phyloP scores from a whole-genome alignment of 1,140 invertebrate species.

The Chrysopa pallens region DNA sequence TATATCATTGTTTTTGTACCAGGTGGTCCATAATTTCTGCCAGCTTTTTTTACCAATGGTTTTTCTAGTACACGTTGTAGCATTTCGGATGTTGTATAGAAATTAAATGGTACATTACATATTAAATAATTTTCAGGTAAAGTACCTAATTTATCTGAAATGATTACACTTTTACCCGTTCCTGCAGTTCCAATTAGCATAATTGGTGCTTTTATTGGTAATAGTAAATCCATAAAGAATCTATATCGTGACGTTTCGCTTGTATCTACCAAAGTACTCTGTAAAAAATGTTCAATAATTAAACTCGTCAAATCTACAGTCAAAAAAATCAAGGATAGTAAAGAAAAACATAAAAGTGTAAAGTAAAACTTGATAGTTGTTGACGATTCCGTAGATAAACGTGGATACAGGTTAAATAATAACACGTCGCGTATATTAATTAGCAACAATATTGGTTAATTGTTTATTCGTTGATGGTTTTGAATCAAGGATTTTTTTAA shows the following conservation, averaged over 20 bases:
- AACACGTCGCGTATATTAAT: too few relatives aligned
- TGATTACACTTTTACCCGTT: conserved; percentile 71
- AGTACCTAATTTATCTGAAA: conserved; percentile 62
- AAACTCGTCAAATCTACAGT: too few relatives aligned
- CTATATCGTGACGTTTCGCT: conserved; percentile 75
- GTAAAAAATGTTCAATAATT: conserved; percentile 7
- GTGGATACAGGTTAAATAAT: too few relatives aligned
- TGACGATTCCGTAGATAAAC: too few relatives aligned
- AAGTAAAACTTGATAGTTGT: too few relatives aligned
- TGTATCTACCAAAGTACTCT: conserved; percentile 71
- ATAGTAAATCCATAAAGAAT: conserved; percentile 77
- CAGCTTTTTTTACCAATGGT: conserved; percentile 88
- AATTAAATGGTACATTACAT: conserved; percentile 86
- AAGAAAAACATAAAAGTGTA: too few relatives aligned
- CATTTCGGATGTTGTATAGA: conserved; percentile 90
- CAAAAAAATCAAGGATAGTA: too few relatives aligned
- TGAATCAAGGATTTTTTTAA: too few relatives aligned
- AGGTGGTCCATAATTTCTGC: conserved; percentile 80
- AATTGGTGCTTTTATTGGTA: conserved; percentile 61
- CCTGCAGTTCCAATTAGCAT: conserved; percentile 84
- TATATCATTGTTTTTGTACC: conserved; percentile 83
- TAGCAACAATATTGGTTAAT: too few relatives aligned
- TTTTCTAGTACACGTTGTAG: conserved; percentile 82
- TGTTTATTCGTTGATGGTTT: too few relatives aligned
- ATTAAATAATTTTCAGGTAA: conserved; percentile 64